Evolutionary conservation across 2,888 invertebrate species (phyloP).

Genomic region (Parnassius smintheus): DNA sequence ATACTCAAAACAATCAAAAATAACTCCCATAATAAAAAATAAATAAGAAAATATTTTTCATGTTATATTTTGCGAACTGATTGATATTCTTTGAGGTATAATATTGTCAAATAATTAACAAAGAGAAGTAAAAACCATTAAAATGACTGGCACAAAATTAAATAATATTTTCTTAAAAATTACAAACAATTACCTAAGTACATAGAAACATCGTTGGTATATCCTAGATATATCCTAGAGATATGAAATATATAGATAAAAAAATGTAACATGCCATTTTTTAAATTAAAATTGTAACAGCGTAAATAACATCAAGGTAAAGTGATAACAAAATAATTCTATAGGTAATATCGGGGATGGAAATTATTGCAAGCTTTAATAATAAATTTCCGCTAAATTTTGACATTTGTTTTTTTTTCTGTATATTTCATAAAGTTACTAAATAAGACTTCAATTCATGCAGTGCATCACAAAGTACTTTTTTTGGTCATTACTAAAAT

Average conservation of each 20-base stretch:
- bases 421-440: constrained; percentile 6
- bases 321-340: no score
- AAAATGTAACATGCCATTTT: no score
- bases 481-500: constrained; percentile 6
- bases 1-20: constrained; percentile 12
- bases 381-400: background rate
- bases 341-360: no score
- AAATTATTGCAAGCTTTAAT: background rate
- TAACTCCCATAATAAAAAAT: constrained; percentile 4
- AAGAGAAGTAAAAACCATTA: background rate
- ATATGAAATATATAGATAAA: constrained; percentile 7
- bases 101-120: constrained; percentile 1
- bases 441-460: constrained; percentile 19
- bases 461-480: constrained; percentile 16
- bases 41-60: constrained; percentile 5
- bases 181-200: constrained; percentile 22
- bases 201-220: constrained; percentile 3
- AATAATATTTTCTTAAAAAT: constrained; percentile 14
- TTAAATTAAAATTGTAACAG: no score
- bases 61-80: background rate
- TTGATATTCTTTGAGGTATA: constrained; percentile 2
- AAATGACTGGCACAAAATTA: background rate
- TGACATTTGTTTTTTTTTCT: constrained; percentile 3
- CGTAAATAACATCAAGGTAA: no score
- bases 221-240: background rate